A percentile compares a stretch with the other conserved stretches of the same genome.
Evolutionary conservation across 2,797 vertebrate species (phyloP).

Genomic region (Gadopsis marmoratus): DNA sequence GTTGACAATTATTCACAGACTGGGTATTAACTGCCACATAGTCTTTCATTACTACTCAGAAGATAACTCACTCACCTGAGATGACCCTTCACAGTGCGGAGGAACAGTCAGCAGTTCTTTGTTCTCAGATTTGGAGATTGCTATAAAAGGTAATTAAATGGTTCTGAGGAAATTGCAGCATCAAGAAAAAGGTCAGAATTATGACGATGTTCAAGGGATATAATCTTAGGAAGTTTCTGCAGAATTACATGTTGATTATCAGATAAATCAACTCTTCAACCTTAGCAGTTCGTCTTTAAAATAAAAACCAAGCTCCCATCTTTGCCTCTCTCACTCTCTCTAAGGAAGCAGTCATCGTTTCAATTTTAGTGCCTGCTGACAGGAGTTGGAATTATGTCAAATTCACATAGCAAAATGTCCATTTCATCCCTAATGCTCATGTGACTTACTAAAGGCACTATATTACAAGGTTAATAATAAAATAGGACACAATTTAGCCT

Average conservation of each 20-base stretch:
- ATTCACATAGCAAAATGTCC: constrained; percentile 26
- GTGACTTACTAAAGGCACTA: constrained; percentile 5
- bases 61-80: constrained; percentile 23
- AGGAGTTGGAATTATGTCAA: constrained; percentile 22
- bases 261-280: constrained; percentile 41
- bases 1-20: constrained; percentile 15
- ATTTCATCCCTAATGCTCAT: constrained; percentile 10
- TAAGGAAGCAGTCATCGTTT: constrained; percentile 30
- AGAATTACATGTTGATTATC: constrained; percentile 27
- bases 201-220: constrained; percentile 5
- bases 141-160: constrained; percentile 14
- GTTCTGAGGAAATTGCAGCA: constrained; percentile 10
- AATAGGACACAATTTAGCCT: constrained; percentile 1
- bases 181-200: constrained; percentile 17
- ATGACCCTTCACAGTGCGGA: constrained; percentile 17
- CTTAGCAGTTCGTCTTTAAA: constrained; percentile 14
- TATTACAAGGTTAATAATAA: constrained; percentile 15
- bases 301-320: constrained; percentile 17
- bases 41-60: constrained; percentile 24
- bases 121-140: constrained; percentile 24
- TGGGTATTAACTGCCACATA: constrained; percentile 22
- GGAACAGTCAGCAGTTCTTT: constrained; percentile 31
- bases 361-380: constrained; percentile 40
- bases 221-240: constrained; percentile 1
- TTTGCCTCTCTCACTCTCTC: constrained; percentile 25